A percentile compares a stretch with the other conserved stretches of the same genome.
These are phyloP conservation scores for Liolophura sinensis DNA, from an alignment of 1,140 invertebrate species.

Conservation along the genomic window DNA sequence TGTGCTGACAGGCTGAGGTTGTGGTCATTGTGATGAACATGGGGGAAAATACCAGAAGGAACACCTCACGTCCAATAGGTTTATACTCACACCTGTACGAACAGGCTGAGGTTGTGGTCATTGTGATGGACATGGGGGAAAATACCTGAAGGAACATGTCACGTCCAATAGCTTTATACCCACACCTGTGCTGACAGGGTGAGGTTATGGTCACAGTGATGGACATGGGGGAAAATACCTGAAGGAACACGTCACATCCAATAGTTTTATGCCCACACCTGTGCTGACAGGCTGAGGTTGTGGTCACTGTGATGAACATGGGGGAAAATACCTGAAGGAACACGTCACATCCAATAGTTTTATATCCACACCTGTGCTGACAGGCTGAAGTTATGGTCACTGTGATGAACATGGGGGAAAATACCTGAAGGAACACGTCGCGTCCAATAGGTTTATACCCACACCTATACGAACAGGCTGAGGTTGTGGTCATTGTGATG, in stretches of 20 bases:
- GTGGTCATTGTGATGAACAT: slow-evolving; percentile 62
- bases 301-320: slow-evolving; percentile 65
- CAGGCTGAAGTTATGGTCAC: too few relatives aligned
- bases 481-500: too few relatives aligned
- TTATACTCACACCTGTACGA: slow-evolving; percentile 31
- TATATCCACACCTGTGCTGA: slow-evolving; percentile 29
- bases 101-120: too few relatives aligned
- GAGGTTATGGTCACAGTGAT: too few relatives aligned
- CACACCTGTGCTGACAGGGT: slow-evolving; percentile 17
- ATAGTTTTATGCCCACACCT: slow-evolving; percentile 42
- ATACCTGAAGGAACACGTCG: slow-evolving; percentile 76
- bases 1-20: not conserved
- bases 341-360: slow-evolving; percentile 62
- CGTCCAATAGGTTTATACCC: slow-evolving; percentile 50
- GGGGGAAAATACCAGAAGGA: slow-evolving; percentile 85
- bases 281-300: not conserved
- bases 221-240: slow-evolving; percentile 77
- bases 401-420: slow-evolving; percentile 76
- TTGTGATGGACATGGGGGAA: slow-evolving; percentile 64
- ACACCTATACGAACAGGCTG: slow-evolving; percentile 17
- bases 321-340: slow-evolving; percentile 82
- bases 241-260: slow-evolving; percentile 69
- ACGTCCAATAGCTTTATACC: slow-evolving; percentile 51
- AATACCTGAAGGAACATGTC: slow-evolving; percentile 80
- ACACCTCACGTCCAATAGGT: slow-evolving; percentile 63